A percentile compares a stretch with the other conserved stretches of the same genome.
phyloP scores from a whole-genome alignment of 2,113 vertebrate species.

The Hassar affinis region DNA sequence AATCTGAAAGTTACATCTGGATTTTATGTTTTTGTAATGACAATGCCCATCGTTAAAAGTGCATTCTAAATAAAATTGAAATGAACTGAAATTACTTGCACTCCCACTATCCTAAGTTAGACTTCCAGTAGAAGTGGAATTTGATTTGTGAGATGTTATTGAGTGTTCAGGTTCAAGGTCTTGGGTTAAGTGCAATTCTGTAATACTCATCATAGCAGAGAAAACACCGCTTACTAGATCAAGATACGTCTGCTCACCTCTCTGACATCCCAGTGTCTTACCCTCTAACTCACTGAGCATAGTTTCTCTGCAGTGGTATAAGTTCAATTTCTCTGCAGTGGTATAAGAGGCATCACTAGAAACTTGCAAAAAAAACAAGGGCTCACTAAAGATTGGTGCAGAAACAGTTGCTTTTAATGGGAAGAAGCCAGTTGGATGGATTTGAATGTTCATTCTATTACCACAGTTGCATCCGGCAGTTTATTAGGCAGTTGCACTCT shows the following conservation, averaged over 20 bases:
- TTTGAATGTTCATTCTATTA: not conserved
- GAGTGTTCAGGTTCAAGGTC: not conserved
- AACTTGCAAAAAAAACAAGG: not conserved
- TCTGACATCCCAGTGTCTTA: not conserved
- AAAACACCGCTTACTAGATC: not conserved
- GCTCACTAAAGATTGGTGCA: not conserved
- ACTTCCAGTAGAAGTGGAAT: not conserved
- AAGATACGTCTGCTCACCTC: not conserved
- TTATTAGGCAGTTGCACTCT: conserved; percentile 1
- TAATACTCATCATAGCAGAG: not conserved
- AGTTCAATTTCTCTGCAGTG: not conserved
- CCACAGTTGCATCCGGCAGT: not conserved
- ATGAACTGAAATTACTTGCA: too few species aligned
- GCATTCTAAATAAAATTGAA: too few species aligned
- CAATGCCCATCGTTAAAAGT: too few species aligned
- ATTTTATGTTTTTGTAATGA: too few species aligned
- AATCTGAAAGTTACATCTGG: too few species aligned
- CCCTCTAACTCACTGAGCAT: not conserved
- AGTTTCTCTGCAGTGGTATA: not conserved
- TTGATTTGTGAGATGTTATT: not conserved
- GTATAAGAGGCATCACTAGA: not conserved
- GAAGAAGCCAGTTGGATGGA: not conserved
- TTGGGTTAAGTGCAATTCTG: not conserved
- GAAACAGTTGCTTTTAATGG: not conserved
- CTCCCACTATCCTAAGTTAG: not conserved